Percentiles rank a stretch among this genome's conserved stretches.
Evolutionary conservation across 2,113 vertebrate genomes (phyloP).

Genomic region (Serinus canaria): DNA sequence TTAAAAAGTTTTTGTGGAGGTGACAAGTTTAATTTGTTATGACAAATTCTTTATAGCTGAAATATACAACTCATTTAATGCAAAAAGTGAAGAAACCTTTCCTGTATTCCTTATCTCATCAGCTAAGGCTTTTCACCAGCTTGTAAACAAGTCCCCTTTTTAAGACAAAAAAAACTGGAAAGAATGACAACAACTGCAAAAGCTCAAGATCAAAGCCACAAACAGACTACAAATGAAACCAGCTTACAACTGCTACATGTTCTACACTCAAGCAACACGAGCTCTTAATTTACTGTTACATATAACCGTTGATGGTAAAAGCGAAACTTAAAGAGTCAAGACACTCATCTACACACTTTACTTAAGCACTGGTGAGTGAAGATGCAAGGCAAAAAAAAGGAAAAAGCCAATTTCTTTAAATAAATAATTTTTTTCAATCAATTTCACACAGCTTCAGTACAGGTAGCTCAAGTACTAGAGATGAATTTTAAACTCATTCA

Average conservation of each 20-base stretch:
- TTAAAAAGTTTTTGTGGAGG: not conserved
- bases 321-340: not conserved
- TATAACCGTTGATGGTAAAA: not conserved
- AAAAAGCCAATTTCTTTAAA: not conserved
- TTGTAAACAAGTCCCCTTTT: not conserved
- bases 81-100: not conserved
- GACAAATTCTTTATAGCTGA: not conserved
- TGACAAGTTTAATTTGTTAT: not conserved
- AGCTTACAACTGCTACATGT: not conserved
- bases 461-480: not conserved
- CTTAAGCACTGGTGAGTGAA: not conserved
- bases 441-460: not conserved
- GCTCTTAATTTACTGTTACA: not conserved
- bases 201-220: not conserved
- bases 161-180: not conserved
- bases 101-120: not conserved
- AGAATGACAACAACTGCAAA: not conserved
- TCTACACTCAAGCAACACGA: fast-evolving
- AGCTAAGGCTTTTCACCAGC: not conserved
- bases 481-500: not conserved
- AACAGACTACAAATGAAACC: not conserved
- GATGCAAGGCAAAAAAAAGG: not conserved
- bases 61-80: not conserved
- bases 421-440: not conserved
- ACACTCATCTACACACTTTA: not conserved